Conservation (phyloP, 2,113 vertebrate species). For the Brachyistius frenatus region DNA sequence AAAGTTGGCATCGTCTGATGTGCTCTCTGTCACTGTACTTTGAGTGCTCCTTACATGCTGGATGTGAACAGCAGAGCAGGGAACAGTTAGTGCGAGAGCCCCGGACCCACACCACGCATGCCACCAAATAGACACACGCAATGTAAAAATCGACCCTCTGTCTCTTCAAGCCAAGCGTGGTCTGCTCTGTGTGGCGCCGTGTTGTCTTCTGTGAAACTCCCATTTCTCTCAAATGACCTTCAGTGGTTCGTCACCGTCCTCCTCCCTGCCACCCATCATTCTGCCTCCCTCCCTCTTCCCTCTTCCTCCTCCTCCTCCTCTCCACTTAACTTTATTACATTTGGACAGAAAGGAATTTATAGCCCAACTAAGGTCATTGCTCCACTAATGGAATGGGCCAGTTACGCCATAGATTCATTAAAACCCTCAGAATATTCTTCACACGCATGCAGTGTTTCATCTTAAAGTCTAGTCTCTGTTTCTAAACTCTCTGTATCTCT, state of each 20-base stretch:
- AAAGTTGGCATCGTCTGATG: background rate
- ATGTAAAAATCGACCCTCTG: conserved; percentile 6
- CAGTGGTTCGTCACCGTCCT: conserved; percentile 63
- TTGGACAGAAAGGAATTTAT: conserved; percentile 89
- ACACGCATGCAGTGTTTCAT: conserved; percentile 69
- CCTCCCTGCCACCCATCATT: conserved; percentile 50
- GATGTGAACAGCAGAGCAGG: conserved; percentile 1
- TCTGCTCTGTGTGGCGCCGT: conserved; percentile 50
- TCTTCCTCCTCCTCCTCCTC: conserved; percentile 67
- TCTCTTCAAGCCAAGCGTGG: background rate
- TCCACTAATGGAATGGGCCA: conserved; percentile 90
- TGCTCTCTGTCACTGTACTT: background rate
- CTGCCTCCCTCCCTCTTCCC: conserved; percentile 46
- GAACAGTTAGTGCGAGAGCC: background rate
- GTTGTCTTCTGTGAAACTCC: conserved; percentile 54
- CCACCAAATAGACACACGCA: conserved; percentile 4
- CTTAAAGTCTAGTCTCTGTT: conserved; percentile 76
- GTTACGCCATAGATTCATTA: conserved; percentile 89
- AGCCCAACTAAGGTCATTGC: conserved; percentile 81
- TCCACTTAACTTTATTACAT: conserved; percentile 89
- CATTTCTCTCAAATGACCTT: conserved; percentile 79
- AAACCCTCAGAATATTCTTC: conserved; percentile 85
- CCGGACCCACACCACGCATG: background rate
- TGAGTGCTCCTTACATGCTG: background rate
- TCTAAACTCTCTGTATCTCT: background rate